Evolutionary conservation across 2,888 invertebrate genomes (phyloP).

Genomic region (Lasioglossum oenotherae): DNA sequence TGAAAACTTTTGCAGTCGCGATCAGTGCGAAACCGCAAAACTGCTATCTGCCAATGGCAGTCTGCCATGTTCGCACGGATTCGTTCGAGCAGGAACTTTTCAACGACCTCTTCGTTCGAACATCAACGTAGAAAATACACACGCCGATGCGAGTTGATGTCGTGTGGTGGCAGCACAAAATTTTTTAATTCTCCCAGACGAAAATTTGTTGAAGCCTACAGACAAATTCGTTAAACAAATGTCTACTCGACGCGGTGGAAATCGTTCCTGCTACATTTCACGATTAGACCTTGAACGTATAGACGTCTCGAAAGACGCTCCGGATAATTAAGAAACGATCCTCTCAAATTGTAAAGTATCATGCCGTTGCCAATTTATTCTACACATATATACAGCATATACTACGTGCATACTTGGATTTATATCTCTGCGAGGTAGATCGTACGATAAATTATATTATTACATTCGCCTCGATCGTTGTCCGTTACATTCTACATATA

Average conservation of each 20-base stretch:
- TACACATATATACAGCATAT: background rate
- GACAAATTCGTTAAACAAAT: background rate
- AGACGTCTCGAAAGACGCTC: background rate
- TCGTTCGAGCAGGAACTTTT: constrained; percentile 44
- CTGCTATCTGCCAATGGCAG: constrained; percentile 56
- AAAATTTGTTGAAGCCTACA: background rate
- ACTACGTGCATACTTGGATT: background rate
- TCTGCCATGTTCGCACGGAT: constrained; percentile 73
- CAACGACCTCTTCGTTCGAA: constrained; percentile 39
- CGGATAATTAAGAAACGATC: background rate
- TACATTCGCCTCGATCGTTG: background rate
- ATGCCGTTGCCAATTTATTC: background rate
- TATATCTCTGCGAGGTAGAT: background rate
- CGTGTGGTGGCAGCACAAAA: constrained; percentile 35
- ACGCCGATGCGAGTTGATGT: background rate
- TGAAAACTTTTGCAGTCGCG: constrained; percentile 47
- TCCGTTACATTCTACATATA: background rate
- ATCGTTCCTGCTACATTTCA: background rate
- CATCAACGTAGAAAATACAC: background rate
- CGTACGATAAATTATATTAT: background rate
- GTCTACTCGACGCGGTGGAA: background rate
- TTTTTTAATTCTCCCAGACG: background rate
- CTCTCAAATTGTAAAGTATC: background rate
- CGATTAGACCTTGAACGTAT: background rate
- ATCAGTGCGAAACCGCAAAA: constrained; percentile 70